Conservation (phyloP, 2,113 vertebrate genomes). For the Oxyura jamaicensis region DNA sequence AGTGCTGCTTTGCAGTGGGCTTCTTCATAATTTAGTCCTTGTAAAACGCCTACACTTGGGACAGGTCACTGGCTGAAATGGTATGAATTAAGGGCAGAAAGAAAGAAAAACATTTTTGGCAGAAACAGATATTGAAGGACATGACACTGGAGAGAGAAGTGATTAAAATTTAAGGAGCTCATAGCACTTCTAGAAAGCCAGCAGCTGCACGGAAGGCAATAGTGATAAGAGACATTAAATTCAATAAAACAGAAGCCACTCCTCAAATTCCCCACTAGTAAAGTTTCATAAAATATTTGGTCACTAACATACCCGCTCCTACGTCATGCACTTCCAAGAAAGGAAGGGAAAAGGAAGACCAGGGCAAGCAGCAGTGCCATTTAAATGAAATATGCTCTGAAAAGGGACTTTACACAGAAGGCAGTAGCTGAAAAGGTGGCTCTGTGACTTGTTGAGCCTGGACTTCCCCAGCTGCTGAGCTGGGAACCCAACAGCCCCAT, state of each 20-base stretch:
- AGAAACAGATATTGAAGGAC: conserved; percentile 15
- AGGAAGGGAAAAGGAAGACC: background rate
- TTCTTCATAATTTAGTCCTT: background rate
- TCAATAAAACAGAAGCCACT: background rate
- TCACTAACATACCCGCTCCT: rapidly evolving
- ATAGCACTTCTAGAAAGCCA: background rate
- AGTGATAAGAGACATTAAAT: background rate
- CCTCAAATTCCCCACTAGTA: background rate
- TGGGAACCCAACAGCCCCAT: rapidly evolving
- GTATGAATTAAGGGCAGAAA: background rate
- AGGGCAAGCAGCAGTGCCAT: rapidly evolving
- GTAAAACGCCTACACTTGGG: background rate
- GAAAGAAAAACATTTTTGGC: conserved; percentile 23
- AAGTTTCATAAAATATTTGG: background rate
- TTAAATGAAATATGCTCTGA: background rate
- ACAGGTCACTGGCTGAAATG: background rate
- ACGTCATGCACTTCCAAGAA: background rate
- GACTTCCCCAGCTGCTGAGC: background rate
- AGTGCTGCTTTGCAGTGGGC: background rate
- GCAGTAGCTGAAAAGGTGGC: background rate
- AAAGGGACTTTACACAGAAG: background rate
- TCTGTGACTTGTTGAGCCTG: background rate
- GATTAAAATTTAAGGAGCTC: background rate
- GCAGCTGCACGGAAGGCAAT: background rate
- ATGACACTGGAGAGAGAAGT: background rate